Evolutionary conservation across 2,888 invertebrate species (phyloP).

Genomic region (Galerucella calmariensis): DNA sequence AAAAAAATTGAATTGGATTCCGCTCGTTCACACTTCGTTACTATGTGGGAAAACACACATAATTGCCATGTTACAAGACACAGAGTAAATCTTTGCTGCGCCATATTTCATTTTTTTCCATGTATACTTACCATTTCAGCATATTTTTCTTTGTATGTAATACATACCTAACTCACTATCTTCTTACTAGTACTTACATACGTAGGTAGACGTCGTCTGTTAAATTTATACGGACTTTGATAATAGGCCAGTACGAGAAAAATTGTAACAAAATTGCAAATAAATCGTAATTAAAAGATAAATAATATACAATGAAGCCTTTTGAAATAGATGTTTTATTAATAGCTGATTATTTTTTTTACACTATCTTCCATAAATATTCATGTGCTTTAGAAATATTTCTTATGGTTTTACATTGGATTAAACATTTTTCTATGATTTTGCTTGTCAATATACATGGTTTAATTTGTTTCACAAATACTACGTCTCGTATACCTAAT

Average conservation of each 20-base stretch:
- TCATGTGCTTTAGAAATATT: too few relatives aligned
- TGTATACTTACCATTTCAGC: slow-evolving; percentile 11
- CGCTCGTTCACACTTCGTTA: slow-evolving; percentile 8
- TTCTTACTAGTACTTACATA: background rate
- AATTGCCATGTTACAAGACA: slow-evolving; percentile 6
- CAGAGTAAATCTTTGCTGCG: slow-evolving; percentile 10
- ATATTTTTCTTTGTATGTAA: slow-evolving; percentile 19
- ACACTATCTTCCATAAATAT: too few relatives aligned
- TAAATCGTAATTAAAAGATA: too few relatives aligned
- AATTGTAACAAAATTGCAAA: background rate
- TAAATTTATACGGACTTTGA: slow-evolving; percentile 24
- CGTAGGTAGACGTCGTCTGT: slow-evolving; percentile 15
- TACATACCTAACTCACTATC: slow-evolving; percentile 13
- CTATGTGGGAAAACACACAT: slow-evolving; percentile 13
- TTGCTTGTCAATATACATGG: too few relatives aligned
- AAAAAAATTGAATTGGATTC: background rate
- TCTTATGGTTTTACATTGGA: too few relatives aligned
- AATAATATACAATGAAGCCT: too few relatives aligned
- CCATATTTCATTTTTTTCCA: slow-evolving; percentile 17
- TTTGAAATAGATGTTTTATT: too few relatives aligned
- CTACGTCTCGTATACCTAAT: too few relatives aligned
- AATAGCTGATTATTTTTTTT: too few relatives aligned
- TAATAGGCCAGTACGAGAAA: slow-evolving; percentile 6
- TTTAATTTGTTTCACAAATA: too few relatives aligned
- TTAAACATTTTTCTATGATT: too few relatives aligned